Conservation (phyloP, 1,140 invertebrate species). For the Cotesia glomerata region DNA sequence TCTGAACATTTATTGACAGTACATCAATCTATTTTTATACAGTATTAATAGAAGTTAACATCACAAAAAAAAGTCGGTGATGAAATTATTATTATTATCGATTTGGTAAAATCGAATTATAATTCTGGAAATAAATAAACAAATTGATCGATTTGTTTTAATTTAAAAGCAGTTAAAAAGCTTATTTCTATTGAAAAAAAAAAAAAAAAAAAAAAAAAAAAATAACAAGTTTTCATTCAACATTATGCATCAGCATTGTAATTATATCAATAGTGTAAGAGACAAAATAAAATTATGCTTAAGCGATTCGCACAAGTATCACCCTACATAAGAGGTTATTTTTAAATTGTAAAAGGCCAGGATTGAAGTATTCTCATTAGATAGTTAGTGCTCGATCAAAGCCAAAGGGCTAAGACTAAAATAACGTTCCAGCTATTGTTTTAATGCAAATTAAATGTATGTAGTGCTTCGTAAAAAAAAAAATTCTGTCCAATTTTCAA, state of each 20-base stretch:
- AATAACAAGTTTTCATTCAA: background rate
- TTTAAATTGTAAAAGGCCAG: slow-evolving; percentile 36
- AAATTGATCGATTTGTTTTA: slow-evolving; percentile 22
- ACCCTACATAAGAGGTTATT: slow-evolving; percentile 27
- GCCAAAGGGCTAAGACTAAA: slow-evolving; percentile 30
- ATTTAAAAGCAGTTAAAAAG: slow-evolving; percentile 11
- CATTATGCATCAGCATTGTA: background rate
- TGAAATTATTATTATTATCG: background rate
- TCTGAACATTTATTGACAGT: background rate
- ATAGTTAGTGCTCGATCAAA: slow-evolving; percentile 23
- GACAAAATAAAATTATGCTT: slow-evolving; percentile 5
- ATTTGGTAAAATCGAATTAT: slow-evolving; percentile 2
- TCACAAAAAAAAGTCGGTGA: slow-evolving; percentile 43
- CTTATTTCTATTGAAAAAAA: slow-evolving; percentile 9
- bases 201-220: background rate
- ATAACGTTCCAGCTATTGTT: slow-evolving; percentile 25
- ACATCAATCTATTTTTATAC: background rate
- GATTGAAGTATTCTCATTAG: slow-evolving; percentile 31
- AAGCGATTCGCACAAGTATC: slow-evolving; percentile 26
- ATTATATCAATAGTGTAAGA: background rate
- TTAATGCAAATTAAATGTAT: slow-evolving; percentile 42
- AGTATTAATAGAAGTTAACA: slow-evolving; percentile 52
- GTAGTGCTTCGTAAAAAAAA: slow-evolving; percentile 49
- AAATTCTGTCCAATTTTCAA: slow-evolving; percentile 8
- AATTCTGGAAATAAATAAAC: slow-evolving; percentile 45